Evolutionary conservation across 2,113 vertebrate genomes (phyloP), one percentile per base, ranked within the genome.

Genomic region (Girardinichthys multiradiatus): DNA sequence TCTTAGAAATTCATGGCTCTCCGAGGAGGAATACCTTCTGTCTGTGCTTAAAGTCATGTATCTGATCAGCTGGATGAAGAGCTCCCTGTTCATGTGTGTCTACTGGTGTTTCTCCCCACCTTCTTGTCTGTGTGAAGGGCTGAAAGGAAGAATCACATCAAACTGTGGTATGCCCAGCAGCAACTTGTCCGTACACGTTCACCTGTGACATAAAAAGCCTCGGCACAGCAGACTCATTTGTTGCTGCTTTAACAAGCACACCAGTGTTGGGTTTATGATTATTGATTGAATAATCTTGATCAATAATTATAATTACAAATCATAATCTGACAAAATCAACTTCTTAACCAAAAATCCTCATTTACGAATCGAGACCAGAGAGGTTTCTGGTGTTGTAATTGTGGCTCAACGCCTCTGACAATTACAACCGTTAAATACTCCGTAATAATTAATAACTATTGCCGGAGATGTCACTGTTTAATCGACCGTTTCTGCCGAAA

Each of bases 21-120:
- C 83, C 87, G 84, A 89, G 84, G 84, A 84, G 70, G 86, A 90
- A 90, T 82, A 83, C 83, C 87, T 91, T 76, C 70, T 86, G 83
- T 89, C 88, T 91, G 88, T 90, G 89, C 78, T 82, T 66, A 87
- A 85, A 83, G 85, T 85, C 77, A 74, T 86, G 77, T 67, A 81
- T 90, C 68, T 91, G 84, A 90, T 91, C 80, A 83, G 63, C 30
- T 74, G 67, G 65, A 82, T 70, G 74, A 77, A 35, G 73, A 84
- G 86, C 29, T 67, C 8, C 19, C 67, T 15, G 68, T 59, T 73
- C 54, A 29, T 63, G 45, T 64, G 63, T 59, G 62, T 64, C 54
- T 70, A 29, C 60, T 80, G 26, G 74, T 87, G 79, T 76, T 64
- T 35, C 31, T 68, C 33, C 17, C 72, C n/a, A 13, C 57, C 45